A percentile compares a stretch with the other conserved stretches of the same genome.
These are phyloP conservation scores for Sarcophaga subvicina DNA, from an alignment of 2,888 invertebrate species.

Conservation along the genomic window DNA sequence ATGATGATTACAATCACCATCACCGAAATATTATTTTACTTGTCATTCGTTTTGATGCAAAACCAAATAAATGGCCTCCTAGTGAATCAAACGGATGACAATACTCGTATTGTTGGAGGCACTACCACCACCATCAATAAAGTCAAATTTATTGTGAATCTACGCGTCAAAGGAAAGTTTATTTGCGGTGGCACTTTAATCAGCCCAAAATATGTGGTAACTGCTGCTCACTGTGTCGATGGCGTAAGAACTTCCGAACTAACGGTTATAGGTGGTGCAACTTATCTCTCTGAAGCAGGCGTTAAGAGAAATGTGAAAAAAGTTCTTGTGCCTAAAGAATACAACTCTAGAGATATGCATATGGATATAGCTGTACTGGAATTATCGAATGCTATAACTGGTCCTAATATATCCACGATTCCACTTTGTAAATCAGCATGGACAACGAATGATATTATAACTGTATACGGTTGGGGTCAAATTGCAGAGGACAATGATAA, in stretches of 20 bases:
- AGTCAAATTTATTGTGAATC: constrained; percentile 75
- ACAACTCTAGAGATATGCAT: constrained; percentile 70
- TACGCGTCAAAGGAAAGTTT: constrained; percentile 72
- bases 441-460: constrained; percentile 71
- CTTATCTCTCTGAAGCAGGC: constrained; percentile 72
- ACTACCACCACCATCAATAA: constrained; percentile 70
- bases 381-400: constrained; percentile 72
- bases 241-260: constrained; percentile 71
- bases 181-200: constrained; percentile 78
- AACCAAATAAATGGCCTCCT: background rate
- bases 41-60: background rate
- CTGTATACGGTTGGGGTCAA: constrained; percentile 78
- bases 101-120: constrained; percentile 72
- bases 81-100: constrained; percentile 34
- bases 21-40: background rate
- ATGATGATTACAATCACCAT: background rate
- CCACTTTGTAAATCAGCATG: constrained; percentile 72
- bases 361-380: constrained; percentile 77
- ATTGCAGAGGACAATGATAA: constrained; percentile 69
- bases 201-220: constrained; percentile 75
- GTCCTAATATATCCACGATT: constrained; percentile 74
- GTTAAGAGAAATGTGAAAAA: constrained; percentile 70
- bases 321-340: constrained; percentile 73
- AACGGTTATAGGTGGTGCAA: constrained; percentile 74
- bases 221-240: constrained; percentile 78